A percentile compares a stretch with the other conserved stretches of the same genome.
Evolutionary conservation across 2,888 invertebrate species (phyloP).

Genomic region (Volucella inflata): DNA sequence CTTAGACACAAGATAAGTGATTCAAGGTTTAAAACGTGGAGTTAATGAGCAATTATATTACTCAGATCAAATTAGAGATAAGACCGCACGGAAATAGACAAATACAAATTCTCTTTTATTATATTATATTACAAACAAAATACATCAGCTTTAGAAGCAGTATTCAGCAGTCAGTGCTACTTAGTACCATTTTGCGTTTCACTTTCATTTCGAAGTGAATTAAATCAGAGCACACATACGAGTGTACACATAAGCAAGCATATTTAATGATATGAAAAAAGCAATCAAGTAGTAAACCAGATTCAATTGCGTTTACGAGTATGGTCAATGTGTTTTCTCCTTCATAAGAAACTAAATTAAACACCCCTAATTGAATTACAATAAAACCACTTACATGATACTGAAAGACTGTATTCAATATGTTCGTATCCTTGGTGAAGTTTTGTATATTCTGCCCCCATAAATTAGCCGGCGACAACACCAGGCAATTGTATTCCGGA

Average conservation of each 20-base stretch:
- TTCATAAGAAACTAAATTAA: conserved; percentile 46
- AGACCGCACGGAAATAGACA: conserved; percentile 21
- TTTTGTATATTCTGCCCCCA: conserved; percentile 94
- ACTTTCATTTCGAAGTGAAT: conserved; percentile 38
- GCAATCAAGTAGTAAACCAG: background rate
- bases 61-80: conserved; percentile 36
- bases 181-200: conserved; percentile 11
- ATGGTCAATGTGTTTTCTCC: background rate
- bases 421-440: conserved; percentile 91
- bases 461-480: conserved; percentile 96
- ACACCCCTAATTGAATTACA: conserved; percentile 68
- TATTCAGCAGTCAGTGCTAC: too few relatives aligned
- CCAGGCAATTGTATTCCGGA: conserved; percentile 95
- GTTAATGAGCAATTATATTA: conserved; percentile 17
- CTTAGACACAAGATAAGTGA: conserved; percentile 10
- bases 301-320: conserved; percentile 34
- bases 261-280: background rate
- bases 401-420: conserved; percentile 92
- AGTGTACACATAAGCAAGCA: background rate
- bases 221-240: conserved; percentile 23
- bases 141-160: background rate
- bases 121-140: background rate
- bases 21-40: conserved; percentile 6
- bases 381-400: conserved; percentile 88
- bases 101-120: background rate